These are phyloP conservation scores for Porites rus DNA, from an alignment of 92 coral and sea anemone genomes.

Conservation along the genomic window DNA sequence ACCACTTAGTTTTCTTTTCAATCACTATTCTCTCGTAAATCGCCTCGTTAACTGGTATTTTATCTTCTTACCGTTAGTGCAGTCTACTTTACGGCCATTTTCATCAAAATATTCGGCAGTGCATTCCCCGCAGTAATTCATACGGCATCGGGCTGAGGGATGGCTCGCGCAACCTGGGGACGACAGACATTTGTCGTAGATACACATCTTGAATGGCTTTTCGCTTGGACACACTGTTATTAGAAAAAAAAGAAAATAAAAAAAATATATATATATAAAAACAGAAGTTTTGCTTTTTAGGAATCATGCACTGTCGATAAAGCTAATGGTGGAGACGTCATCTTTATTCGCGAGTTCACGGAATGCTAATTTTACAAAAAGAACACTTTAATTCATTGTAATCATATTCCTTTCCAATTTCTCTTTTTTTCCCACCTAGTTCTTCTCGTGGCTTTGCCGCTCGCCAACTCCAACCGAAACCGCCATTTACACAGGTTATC, in stretches of 20 bases:
- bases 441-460: too few relatives aligned
- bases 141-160: conserved; percentile 56
- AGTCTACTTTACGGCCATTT: conserved; percentile 32
- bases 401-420: too few relatives aligned
- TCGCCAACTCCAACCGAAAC: too few relatives aligned
- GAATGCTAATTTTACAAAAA: too few relatives aligned
- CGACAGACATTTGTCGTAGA: conserved; percentile 49
- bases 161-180: conserved; percentile 49
- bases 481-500: too few relatives aligned
- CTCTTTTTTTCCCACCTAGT: too few relatives aligned
- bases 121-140: conserved; percentile 60
- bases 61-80: conserved; percentile 17
- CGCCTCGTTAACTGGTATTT: too few relatives aligned
- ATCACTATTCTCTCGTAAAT: too few relatives aligned
- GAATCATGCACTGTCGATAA: background rate
- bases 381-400: too few relatives aligned
- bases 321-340: background rate
- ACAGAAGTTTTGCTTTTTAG: too few relatives aligned
- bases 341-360: too few relatives aligned
- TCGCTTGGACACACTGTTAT: conserved; percentile 50
- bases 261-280: too few relatives aligned
- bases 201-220: conserved; percentile 62
- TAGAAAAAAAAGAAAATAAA: background rate
- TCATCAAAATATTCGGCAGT: conserved; percentile 47
- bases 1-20: background rate